Base-by-base conservation (phyloP, 2,113 vertebrate genomes). In the Callorhinus ursinus region DNA sequence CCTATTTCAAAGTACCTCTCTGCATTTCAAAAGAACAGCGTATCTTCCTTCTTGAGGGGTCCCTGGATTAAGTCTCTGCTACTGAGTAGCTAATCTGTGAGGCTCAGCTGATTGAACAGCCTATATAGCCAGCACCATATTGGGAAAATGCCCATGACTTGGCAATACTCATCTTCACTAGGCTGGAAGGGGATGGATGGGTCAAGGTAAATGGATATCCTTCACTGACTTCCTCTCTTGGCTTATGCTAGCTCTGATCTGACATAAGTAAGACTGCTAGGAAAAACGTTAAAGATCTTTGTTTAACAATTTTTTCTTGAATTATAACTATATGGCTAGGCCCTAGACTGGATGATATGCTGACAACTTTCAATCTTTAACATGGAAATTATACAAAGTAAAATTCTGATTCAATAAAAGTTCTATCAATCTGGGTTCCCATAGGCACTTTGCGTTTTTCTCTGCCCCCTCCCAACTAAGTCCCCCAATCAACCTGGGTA, bases 321-420 rank as follows among this genome's bases (percentile, higher is more conserved):
- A n/a, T 12, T 71, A 46, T 26, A 57, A 22, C 33, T 59, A 28
- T 31, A 36, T 65, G 46, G 55, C 15, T 74, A 71, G 77, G 42
- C 59, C 31, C 21, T 1, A 59, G 28, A 88, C 4, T 24, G 24
- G 28, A 69, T 12, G 33, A 55, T 39, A n/a, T 24, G 7, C 49
- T 91, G 36, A 82, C 82, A 77, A 95, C 10, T 81, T 76, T 63
- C 77, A 74, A 55, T 88, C 80, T 77, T 33, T 49, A 72, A 55
- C 36, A 93, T 51, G 59, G 59, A 93, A 93, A 89, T 86, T 89
- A 93, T 55, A 36, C 89, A 85, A 91, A 93, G 22, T n/a, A 71
- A 92, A 90, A 86, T 57, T 76, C 46, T 28, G 90, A 72, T 69
- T 85, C 59, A 88, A 28, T 74, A 81, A 74, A 69, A 93, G 61